Conservation (phyloP, 2,888 invertebrate species). For the Endomychus coccineus region DNA sequence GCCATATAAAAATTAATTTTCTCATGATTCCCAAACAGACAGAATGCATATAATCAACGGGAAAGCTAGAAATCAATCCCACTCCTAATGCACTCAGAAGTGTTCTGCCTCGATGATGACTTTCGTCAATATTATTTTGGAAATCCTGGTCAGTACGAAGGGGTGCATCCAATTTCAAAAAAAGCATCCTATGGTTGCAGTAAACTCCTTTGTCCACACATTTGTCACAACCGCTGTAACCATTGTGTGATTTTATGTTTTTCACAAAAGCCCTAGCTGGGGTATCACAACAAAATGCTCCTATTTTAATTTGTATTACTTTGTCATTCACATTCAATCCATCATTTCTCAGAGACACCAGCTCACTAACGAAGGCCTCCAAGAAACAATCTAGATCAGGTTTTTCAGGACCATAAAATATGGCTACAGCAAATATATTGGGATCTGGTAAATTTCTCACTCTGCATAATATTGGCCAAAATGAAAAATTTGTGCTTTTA, state of each 20-base stretch:
- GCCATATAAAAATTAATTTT: no score
- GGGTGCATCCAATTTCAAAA: not conserved
- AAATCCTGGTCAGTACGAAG: no score
- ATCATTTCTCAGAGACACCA: constrained; percentile 1
- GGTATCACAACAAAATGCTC: constrained; percentile 4
- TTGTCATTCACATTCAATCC: not conserved
- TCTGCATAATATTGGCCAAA: constrained; percentile 6
- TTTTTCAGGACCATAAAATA: constrained; percentile 5
- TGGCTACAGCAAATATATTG: constrained; percentile 1
- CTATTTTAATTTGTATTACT: not conserved
- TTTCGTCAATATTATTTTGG: no score
- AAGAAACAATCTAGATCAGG: constrained; percentile 4
- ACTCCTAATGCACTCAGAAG: no score
- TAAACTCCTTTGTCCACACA: not conserved
- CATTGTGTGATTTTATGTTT: constrained; percentile 5
- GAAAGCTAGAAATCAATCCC: no score
- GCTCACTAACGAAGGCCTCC: constrained; percentile 2
- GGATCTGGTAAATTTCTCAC: not conserved
- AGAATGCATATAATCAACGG: no score
- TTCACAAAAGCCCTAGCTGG: constrained; percentile 4
- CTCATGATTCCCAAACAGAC: no score
- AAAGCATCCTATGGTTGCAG: not conserved
- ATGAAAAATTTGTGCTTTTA: constrained; percentile 3
- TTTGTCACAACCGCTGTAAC: constrained; percentile 1
- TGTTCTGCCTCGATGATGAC: no score